phyloP scores from a whole-genome alignment of 2,113 vertebrate species.

The Pontoporia blainvillei region DNA sequence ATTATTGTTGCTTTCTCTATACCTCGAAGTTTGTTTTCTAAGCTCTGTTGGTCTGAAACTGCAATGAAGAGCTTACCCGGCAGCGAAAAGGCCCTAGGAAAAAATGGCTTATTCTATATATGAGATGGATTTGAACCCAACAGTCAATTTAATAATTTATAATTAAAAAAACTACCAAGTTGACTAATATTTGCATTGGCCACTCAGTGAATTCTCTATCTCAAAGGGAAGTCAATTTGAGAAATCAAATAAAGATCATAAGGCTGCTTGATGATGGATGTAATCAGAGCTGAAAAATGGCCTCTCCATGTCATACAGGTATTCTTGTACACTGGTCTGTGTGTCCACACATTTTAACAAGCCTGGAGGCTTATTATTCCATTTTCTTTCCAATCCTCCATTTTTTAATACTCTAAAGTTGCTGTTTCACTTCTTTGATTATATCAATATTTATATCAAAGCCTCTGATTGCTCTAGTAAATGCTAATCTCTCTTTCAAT shows the following conservation, averaged over 20 bases:
- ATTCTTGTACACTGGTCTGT: neutral
- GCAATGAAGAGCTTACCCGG: constrained; percentile 22
- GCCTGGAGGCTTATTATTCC: neutral
- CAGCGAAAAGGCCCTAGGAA: neutral
- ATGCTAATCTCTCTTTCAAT: neutral
- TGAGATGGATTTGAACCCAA: neutral
- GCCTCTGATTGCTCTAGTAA: neutral
- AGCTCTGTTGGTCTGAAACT: neutral
- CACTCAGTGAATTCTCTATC: neutral
- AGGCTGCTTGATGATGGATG: neutral
- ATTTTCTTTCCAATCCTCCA: neutral
- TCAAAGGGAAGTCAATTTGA: constrained; percentile 22
- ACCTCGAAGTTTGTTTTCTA: constrained; percentile 26
- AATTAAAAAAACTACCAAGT: neutral
- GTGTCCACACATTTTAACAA: neutral
- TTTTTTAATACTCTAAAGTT: constrained; percentile 2
- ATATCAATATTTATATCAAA: constrained; percentile 17
- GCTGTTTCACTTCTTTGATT: constrained; percentile 21
- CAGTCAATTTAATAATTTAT: constrained; percentile 29
- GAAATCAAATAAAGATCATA: constrained; percentile 28
- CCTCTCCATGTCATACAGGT: neutral
- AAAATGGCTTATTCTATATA: constrained; percentile 25
- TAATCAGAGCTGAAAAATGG: constrained; percentile 19
- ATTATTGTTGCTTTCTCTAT: constrained; percentile 18
- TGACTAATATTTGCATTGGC: neutral